Percentiles rank a stretch among this genome's conserved stretches.
Conservation (phyloP, 2,888 invertebrate species). For the Hydroisotoma schaefferi region DNA sequence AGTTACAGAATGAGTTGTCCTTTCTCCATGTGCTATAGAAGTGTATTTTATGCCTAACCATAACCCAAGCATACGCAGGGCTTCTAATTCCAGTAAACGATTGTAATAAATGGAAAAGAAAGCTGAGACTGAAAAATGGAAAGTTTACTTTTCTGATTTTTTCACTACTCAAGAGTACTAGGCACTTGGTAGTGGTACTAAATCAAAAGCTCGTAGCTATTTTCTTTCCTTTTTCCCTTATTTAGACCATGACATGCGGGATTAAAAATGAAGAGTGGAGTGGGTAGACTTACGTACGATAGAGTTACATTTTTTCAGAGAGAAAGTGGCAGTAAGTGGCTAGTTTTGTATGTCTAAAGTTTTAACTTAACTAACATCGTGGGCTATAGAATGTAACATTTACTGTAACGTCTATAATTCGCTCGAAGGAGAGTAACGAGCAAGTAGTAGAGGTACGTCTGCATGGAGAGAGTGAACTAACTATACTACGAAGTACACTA, state of each 20-base stretch:
- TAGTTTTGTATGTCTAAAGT: no score
- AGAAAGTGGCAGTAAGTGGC: no score
- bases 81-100: slow-evolving; percentile 15
- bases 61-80: no score
- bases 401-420: background rate
- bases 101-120: slow-evolving; percentile 29
- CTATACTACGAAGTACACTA: no score
- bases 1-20: no score
- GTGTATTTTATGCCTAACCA: no score
- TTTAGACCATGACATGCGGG: slow-evolving; percentile 6
- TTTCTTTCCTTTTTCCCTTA: slow-evolving; percentile 4
- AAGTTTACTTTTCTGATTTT: slow-evolving; percentile 38
- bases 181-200: no score
- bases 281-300: no score
- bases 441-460: background rate
- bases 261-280: slow-evolving; percentile 19
- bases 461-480: no score
- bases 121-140: slow-evolving; percentile 17
- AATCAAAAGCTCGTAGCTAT: slow-evolving; percentile 19
- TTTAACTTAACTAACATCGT: no score
- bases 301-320: no score
- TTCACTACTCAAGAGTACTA: slow-evolving; percentile 2
- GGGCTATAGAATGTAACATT: background rate
- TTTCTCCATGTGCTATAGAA: no score
- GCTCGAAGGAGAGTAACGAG: background rate